Percentiles rank a stretch among this genome's conserved stretches.
Evolutionary conservation across 35 echinoderm and acorn worm genomes (phyloP).

Genomic region (Amphiura filiformis): DNA sequence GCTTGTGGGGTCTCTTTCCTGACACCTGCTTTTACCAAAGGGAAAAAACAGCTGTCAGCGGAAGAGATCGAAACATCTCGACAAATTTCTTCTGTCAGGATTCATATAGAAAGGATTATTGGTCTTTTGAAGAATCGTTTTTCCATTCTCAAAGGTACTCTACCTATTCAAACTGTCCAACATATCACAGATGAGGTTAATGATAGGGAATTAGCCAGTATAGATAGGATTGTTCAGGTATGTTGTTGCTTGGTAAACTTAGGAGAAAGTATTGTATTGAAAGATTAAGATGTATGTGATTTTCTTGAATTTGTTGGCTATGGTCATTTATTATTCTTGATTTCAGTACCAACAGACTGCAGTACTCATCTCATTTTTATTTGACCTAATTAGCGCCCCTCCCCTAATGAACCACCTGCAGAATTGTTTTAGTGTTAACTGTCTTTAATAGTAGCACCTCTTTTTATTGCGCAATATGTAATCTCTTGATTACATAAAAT

Average conservation of each 20-base stretch:
- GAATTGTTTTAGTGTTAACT: too few relatives aligned
- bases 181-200: background rate
- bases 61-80: conserved; percentile 52
- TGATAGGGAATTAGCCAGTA: background rate
- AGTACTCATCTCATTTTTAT: too few relatives aligned
- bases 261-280: background rate
- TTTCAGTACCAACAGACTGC: too few relatives aligned
- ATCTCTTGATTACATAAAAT: too few relatives aligned
- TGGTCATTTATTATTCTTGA: too few relatives aligned
- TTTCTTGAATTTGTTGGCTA: too few relatives aligned
- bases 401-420: too few relatives aligned
- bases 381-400: too few relatives aligned
- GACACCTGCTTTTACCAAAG: conserved; percentile 54
- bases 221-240: background rate
- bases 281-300: too few relatives aligned
- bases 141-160: conserved; percentile 13
- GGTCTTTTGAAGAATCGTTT: conserved; percentile 41
- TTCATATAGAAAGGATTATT: conserved; percentile 54
- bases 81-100: conserved; percentile 24
- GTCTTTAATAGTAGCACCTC: too few relatives aligned
- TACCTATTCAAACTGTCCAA: background rate
- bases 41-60: conserved; percentile 40
- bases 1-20: conserved; percentile 10
- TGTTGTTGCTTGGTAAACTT: background rate
- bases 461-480: too few relatives aligned